These are phyloP conservation scores for Glareola pratincola DNA, from an alignment of 2,113 vertebrate genomes.

Conservation along the genomic window DNA sequence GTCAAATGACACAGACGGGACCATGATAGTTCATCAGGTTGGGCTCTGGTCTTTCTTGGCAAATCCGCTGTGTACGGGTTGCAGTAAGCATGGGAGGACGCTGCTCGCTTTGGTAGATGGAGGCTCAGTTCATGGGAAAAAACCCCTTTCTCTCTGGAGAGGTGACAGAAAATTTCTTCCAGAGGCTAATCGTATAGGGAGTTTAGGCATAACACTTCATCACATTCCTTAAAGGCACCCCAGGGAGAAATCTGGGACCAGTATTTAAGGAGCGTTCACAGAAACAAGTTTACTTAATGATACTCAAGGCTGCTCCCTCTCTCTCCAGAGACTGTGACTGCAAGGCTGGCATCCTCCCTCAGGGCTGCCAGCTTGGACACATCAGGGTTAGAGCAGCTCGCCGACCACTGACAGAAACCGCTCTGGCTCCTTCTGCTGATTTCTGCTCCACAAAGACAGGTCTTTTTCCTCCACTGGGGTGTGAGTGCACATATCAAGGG, in stretches of 20 bases:
- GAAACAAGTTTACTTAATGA: background rate
- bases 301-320: background rate
- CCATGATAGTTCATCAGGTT: background rate
- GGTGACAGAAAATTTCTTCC: background rate
- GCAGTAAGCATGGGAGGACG: background rate
- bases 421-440: background rate
- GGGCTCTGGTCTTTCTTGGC: background rate
- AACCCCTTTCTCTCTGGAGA: background rate
- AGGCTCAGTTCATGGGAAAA: background rate
- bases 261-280: background rate
- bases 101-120: background rate
- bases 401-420: background rate
- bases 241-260: background rate
- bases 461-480: background rate
- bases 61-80: background rate
- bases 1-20: background rate
- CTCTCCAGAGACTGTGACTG: background rate
- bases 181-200: background rate
- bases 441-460: background rate
- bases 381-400: background rate
- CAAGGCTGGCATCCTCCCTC: background rate
- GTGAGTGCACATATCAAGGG: background rate
- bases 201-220: background rate
- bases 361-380: background rate
- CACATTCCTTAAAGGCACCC: background rate